Conservation (phyloP, 2,113 vertebrate species). For the Henicopernis longicauda region DNA sequence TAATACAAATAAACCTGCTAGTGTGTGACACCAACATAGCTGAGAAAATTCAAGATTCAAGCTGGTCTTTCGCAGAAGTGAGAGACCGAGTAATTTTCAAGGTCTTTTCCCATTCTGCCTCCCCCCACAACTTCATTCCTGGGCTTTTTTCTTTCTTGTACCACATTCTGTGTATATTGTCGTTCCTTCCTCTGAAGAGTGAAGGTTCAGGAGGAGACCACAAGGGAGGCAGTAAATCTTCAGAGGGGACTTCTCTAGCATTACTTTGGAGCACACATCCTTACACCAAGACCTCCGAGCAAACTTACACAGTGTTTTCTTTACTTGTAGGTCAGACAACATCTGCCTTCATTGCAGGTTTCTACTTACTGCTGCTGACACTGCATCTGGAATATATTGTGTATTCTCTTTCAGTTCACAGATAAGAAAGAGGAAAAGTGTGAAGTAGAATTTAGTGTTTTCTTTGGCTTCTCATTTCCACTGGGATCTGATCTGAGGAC, state of each 20-base stretch:
- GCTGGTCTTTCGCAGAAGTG: neutral
- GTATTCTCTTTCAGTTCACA: slow-evolving; percentile 1
- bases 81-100: neutral
- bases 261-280: neutral
- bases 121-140: neutral
- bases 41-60: neutral
- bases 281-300: neutral
- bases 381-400: slow-evolving; percentile 3
- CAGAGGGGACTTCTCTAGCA: neutral
- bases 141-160: neutral
- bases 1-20: neutral
- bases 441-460: slow-evolving; percentile 30
- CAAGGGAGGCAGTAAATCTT: neutral
- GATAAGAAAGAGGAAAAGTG: neutral
- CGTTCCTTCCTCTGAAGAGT: neutral
- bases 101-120: neutral
- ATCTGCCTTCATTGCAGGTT: slow-evolving; percentile 9
- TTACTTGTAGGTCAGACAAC: slow-evolving; percentile 8
- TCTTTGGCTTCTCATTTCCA: neutral
- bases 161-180: neutral
- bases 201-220: neutral
- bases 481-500: slow-evolving; percentile 1
- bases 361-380: neutral
- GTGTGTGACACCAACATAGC: neutral
- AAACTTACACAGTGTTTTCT: neutral